A percentile compares a stretch with the other conserved stretches of the same genome.
These are phyloP conservation scores for Uromys caudimaculatus DNA, from an alignment of 2,797 vertebrate genomes.

Conservation along the genomic window DNA sequence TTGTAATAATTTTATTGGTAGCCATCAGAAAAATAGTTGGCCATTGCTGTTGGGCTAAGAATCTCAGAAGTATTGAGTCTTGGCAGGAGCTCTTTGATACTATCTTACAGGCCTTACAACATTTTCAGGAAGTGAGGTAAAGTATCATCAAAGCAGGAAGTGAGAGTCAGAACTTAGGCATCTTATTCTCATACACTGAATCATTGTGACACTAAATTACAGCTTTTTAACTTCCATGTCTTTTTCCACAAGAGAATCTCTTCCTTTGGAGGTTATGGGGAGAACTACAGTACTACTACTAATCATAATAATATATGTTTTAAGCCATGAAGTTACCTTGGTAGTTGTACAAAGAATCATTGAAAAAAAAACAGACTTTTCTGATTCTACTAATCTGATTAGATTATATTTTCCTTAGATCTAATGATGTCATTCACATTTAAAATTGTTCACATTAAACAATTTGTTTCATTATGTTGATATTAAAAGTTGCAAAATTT, in stretches of 20 bases:
- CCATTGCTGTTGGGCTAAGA: neutral
- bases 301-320: neutral
- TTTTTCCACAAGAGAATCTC: constrained; percentile 32
- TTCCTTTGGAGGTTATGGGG: neutral
- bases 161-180: constrained; percentile 71
- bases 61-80: neutral
- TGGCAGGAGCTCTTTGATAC: neutral
- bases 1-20: constrained; percentile 1
- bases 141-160: constrained; percentile 68
- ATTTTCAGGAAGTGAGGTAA: constrained; percentile 73
- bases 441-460: neutral
- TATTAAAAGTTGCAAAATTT: constrained; percentile 32
- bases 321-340: neutral
- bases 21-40: neutral
- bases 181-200: constrained; percentile 67
- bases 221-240: constrained; percentile 45
- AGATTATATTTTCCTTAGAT: constrained; percentile 45
- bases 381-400: constrained; percentile 37
- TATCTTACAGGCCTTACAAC: constrained; percentile 33
- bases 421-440: constrained; percentile 23
- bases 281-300: neutral
- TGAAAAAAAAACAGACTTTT: constrained; percentile 58
- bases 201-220: constrained; percentile 62
- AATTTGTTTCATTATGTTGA: neutral
- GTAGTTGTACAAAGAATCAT: neutral